Percentiles rank a stretch among this genome's conserved stretches.
Conservation (phyloP, 2,113 vertebrate genomes). For the Himantopus leucocephalus region DNA sequence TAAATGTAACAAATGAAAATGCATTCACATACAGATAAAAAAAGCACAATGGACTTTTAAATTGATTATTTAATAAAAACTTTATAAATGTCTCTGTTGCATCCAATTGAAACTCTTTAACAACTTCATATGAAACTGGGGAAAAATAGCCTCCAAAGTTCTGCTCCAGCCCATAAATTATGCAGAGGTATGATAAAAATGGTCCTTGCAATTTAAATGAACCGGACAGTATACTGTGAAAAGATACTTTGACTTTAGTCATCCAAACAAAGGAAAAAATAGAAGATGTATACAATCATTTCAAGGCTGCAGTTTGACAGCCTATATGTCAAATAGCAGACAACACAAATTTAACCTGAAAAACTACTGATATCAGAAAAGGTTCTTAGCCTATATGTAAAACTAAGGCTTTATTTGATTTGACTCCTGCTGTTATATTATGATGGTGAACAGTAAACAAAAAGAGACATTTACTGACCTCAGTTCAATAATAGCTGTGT, state of each 20-base stretch:
- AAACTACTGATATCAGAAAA: slow-evolving; percentile 44
- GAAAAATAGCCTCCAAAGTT: slow-evolving; percentile 35
- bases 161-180: slow-evolving; percentile 37
- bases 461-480: slow-evolving; percentile 71
- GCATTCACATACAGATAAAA: slow-evolving; percentile 69
- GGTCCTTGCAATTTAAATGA: slow-evolving; percentile 18
- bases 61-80: slow-evolving; percentile 69
- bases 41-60: slow-evolving; percentile 74
- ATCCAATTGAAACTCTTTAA: slow-evolving; percentile 27
- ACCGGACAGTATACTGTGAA: not conserved
- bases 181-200: slow-evolving; percentile 46
- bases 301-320: slow-evolving; percentile 41
- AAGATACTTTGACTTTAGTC: slow-evolving; percentile 31
- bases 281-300: slow-evolving; percentile 22
- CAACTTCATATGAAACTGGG: slow-evolving; percentile 28
- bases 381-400: slow-evolving; percentile 69
- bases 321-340: not conserved
- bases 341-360: slow-evolving; percentile 36
- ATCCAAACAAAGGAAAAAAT: slow-evolving; percentile 49
- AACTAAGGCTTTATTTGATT: slow-evolving; percentile 32
- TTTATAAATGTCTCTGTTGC: slow-evolving; percentile 63
- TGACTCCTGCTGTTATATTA: slow-evolving; percentile 38
- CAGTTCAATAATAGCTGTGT: slow-evolving; percentile 73
- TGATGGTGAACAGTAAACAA: slow-evolving; percentile 25
- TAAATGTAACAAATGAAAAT: slow-evolving; percentile 76